A percentile compares a stretch with the other conserved stretches of the same genome.
Conservation (phyloP, 2,888 invertebrate species). For the Lasioglossum malachurum region DNA sequence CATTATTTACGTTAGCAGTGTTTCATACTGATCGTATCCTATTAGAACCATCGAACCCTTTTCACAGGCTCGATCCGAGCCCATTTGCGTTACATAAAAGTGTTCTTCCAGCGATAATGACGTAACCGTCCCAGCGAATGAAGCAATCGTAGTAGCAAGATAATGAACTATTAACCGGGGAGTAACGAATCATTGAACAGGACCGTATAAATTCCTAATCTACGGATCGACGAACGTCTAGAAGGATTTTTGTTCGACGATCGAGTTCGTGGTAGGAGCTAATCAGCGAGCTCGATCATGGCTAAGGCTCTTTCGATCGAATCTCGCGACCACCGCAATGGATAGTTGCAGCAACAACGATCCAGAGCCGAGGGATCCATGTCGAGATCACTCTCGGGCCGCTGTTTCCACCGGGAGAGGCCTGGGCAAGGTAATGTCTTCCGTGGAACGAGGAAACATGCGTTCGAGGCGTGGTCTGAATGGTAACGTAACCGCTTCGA, state of each 20-base stretch:
- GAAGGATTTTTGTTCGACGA: background rate
- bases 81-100: conserved; percentile 12
- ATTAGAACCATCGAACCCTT: background rate
- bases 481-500: conserved; percentile 67
- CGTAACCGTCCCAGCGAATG: conserved; percentile 22
- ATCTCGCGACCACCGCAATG: conserved; percentile 19
- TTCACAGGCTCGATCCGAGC: background rate
- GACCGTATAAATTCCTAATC: conserved; percentile 42
- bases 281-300: conserved; percentile 37
- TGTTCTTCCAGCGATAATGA: background rate
- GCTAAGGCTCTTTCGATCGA: conserved; percentile 28
- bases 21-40: background rate
- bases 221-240: conserved; percentile 34
- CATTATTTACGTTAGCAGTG: background rate
- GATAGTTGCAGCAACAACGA: conserved; percentile 27
- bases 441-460: conserved; percentile 77
- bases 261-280: conserved; percentile 23
- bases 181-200: conserved; percentile 41
- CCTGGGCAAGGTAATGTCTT: conserved; percentile 66
- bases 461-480: conserved; percentile 74
- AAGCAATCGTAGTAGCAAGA: conserved; percentile 42
- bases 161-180: conserved; percentile 2
- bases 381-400: conserved; percentile 53
- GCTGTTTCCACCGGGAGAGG: conserved; percentile 22
- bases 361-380: conserved; percentile 37